A percentile compares a stretch with the other conserved stretches of the same genome.
These are phyloP conservation scores for Melanocharis versteri DNA, from an alignment of 2,113 vertebrate genomes.

Conservation along the genomic window DNA sequence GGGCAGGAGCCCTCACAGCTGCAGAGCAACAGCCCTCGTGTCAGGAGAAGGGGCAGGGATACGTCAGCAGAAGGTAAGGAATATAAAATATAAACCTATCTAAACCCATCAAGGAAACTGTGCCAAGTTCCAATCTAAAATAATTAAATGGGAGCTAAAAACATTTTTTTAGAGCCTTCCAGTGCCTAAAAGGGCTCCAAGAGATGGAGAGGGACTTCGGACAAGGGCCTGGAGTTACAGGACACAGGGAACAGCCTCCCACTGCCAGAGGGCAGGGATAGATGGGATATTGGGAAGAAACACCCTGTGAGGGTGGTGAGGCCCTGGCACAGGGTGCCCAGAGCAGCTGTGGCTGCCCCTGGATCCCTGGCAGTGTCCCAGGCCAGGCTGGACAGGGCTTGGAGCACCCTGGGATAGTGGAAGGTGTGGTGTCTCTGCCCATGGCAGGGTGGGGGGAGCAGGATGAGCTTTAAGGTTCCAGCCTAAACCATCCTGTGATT, in stretches of 20 bases:
- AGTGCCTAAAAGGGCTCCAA: not conserved
- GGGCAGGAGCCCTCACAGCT: not conserved
- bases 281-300: not conserved
- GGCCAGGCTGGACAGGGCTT: not conserved
- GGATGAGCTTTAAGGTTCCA: not conserved
- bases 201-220: not conserved
- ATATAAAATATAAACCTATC: not conserved
- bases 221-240: not conserved
- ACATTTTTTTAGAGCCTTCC: not conserved
- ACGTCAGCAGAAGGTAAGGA: not conserved
- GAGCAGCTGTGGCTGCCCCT: not conserved
- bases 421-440: not conserved
- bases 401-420: fast-evolving
- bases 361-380: not conserved
- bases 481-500: not conserved
- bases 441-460: not conserved
- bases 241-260: not conserved
- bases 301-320: fast-evolving
- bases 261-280: not conserved
- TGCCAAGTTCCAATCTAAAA: not conserved
- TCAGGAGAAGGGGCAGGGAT: not conserved
- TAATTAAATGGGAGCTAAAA: not conserved
- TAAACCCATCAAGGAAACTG: not conserved
- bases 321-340: not conserved
- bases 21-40: not conserved